phyloP scores from a whole-genome alignment of 2,113 vertebrate genomes.

The Chionodraco myersi region DNA sequence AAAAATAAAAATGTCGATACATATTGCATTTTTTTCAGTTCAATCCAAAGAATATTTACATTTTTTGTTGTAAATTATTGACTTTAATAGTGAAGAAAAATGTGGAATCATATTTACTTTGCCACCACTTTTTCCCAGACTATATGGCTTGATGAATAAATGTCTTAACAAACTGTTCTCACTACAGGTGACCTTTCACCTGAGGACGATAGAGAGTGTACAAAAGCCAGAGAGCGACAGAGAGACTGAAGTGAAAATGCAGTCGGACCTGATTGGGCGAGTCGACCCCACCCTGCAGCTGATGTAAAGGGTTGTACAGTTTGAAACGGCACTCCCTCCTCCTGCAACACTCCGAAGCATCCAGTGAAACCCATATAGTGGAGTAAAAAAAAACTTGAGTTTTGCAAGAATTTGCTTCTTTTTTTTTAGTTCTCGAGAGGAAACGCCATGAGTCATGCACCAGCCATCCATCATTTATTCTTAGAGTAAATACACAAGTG shows the following conservation, averaged over 20 bases:
- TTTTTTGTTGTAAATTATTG: no score
- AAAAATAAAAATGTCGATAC: no score
- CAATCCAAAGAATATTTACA: no score
- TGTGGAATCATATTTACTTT: no score
- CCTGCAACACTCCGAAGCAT: background rate
- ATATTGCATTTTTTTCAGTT: no score
- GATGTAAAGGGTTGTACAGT: constrained; percentile 21
- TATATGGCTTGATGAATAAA: no score
- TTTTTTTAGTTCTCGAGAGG: constrained; percentile 43
- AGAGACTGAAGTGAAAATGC: constrained; percentile 56
- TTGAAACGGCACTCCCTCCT: constrained; percentile 22
- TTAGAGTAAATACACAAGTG: constrained; percentile 13
- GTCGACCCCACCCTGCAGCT: constrained; percentile 54
- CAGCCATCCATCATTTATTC: constrained; percentile 21
- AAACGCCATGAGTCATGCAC: constrained; percentile 48
- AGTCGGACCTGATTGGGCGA: constrained; percentile 67
- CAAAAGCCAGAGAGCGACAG: constrained; percentile 5
- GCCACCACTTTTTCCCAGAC: no score
- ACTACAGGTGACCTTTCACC: background rate
- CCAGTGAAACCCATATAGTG: background rate
- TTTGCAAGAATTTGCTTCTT: constrained; percentile 28
- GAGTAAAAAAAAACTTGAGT: background rate
- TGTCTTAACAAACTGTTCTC: no score
- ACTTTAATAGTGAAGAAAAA: no score
- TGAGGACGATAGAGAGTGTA: background rate